Evolutionary conservation across 2,113 vertebrate genomes (phyloP), one percentile per base, ranked within the genome.

Genomic region (Halichoerus grypus): DNA sequence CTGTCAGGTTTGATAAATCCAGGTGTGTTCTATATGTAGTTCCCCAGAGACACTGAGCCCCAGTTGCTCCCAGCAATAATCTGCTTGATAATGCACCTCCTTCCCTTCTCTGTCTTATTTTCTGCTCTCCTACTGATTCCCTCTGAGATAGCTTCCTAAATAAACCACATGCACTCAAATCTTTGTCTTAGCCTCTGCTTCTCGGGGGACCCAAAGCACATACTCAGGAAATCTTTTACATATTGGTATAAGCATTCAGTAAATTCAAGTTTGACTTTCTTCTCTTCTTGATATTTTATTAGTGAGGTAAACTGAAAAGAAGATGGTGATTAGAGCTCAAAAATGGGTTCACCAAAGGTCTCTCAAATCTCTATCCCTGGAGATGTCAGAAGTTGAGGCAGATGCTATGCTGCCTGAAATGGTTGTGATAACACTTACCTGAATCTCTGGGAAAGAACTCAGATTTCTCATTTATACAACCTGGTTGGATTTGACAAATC

Each of bases 251-350:
- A 65, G 46, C 26, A 71, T 88, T 71, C 22, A 69, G 21, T n/a
- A 63, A 90, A 57, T 85, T 46, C 1, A 90, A 28, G 22, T 53
- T 59, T 51, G 39, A 65, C 5, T 91, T 72, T 94, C 57, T 91
- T 85, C 24, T 81, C 39, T 87, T 55, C 85, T 79, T 94, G 12
- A 46, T 89, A 18, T 53, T 95, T 96, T 72, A 39, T 53, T 49
- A 87, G 36, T 82, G 53, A 93, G 36, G 46, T 72, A 96, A 93
- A 82, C 46, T 42, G 39, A 88, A 71, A 82, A 76, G 76, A 74
- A 89, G 22, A 18, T 42, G 16, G 61, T 0, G 1, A 28, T 95
- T 71, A 59, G 31, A 71, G 18, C 19, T 49, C 26, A n/a, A 28
- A 93, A 46, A 36, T 51, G n/a, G 24, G 11, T 79, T 94, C 28